Evolutionary conservation across 2,888 invertebrate genomes (phyloP), one percentile per base, ranked within the genome.

Genomic region (Eristalis pertinax): DNA sequence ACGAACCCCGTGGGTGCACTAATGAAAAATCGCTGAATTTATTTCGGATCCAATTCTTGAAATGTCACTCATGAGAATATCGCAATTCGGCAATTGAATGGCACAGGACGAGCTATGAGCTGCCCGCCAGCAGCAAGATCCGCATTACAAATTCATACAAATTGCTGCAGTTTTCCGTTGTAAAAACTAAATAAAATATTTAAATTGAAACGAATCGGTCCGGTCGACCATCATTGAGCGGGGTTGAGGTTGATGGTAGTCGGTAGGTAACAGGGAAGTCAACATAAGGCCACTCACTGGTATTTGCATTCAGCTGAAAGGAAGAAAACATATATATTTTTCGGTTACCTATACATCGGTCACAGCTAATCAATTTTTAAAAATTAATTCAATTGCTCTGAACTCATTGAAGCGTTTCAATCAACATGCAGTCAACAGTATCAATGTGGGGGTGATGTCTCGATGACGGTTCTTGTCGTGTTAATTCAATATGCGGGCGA

Each of bases 301-400:
- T 83, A 64, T 78, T 87, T 80, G 77, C 79, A 58, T 74, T 78
- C 65, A 62, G 35, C 50, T 73, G 74, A 63, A 26, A 77, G 63
- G 64, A 80, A 75, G 43, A 82, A 73, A 72, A 74, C 74, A 67
- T 80, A 56, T 73, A 74, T 73, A 65, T 60, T 79, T 64, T 77
- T 70, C 65, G 29, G 69, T 24, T 79, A 74, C 89, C 70, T 87
- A 72, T 79, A 79, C 74, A 81, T 81, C 78, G 88, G 89, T 88
- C 89, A 88, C 89, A 89, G 91, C 92, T 92, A 92, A 92, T 92
- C 91, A 92, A 92, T 92, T 92, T 92, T 92, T 91, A 92, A 92
- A 91, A 92, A 92, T 92, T 92, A 93, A 92, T 92, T 92, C 92
- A 92, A 92, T 92, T 91, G 91, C 91, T 91, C 91, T 90, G 91